A percentile compares a stretch with the other conserved stretches of the same genome.
Evolutionary conservation across 2,797 vertebrate genomes (phyloP).

Genomic region (Percopsis omiscomaycus): DNA sequence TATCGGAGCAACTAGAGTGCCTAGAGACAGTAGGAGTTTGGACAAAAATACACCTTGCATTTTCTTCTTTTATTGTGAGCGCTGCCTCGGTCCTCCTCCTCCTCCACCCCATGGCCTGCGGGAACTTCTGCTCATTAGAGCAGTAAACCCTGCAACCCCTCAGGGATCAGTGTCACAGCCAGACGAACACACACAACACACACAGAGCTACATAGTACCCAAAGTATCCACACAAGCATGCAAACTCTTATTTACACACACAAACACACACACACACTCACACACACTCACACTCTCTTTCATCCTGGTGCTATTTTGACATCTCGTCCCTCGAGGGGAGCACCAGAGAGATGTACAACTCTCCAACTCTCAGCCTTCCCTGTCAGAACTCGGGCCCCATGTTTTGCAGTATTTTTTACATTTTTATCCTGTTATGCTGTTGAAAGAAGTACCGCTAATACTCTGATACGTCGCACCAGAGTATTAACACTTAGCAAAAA

Average conservation of each 20-base stretch:
- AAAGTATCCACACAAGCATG: constrained; percentile 30
- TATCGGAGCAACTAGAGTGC: neutral
- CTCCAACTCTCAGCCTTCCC: constrained; percentile 5
- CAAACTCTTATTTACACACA: constrained; percentile 4
- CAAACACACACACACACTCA: constrained; percentile 6
- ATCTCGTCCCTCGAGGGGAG: constrained; percentile 56
- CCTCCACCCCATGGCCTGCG: constrained; percentile 44
- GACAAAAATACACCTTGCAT: constrained; percentile 36
- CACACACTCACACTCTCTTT: constrained; percentile 41
- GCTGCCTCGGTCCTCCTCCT: constrained; percentile 37
- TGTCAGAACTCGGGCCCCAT: neutral
- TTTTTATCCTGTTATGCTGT: no score
- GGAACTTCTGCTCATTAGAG: constrained; percentile 73
- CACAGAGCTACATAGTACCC: constrained; percentile 26
- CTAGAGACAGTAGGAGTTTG: constrained; percentile 38
- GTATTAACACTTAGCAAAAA: no score
- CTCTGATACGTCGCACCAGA: no score
- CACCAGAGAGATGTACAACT: constrained; percentile 57
- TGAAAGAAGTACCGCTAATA: no score
- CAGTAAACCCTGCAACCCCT: constrained; percentile 63
- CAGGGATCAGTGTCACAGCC: constrained; percentile 69
- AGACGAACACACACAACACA: constrained; percentile 50
- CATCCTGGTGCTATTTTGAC: constrained; percentile 63
- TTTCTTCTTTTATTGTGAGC: constrained; percentile 56
- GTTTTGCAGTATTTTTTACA: neutral